Evolutionary conservation across 2,888 invertebrate species (phyloP).

Genomic region (Morinoia aosen): DNA sequence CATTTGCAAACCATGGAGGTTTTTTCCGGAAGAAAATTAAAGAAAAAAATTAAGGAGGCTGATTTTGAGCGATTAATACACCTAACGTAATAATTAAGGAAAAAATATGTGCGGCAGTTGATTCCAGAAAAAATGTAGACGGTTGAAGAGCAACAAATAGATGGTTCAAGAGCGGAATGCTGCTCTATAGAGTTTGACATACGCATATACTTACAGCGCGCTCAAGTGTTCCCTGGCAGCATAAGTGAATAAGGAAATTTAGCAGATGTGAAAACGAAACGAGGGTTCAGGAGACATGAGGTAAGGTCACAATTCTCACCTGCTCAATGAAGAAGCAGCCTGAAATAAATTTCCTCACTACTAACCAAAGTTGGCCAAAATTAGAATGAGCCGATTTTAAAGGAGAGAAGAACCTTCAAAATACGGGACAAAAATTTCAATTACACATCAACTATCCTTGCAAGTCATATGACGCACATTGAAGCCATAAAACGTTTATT

Average conservation of each 20-base stretch:
- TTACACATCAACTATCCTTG: not conserved
- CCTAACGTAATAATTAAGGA: not conserved
- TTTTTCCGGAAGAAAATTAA: not conserved
- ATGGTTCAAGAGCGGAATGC: not conserved
- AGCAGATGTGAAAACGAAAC: not conserved
- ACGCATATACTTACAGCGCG: conserved; percentile 65
- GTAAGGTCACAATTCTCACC: not conserved
- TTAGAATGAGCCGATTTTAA: not conserved
- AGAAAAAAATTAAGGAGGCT: not conserved
- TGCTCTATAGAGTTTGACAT: not conserved
- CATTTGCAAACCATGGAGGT: not conserved
- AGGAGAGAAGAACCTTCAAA: not conserved
- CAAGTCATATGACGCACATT: not conserved
- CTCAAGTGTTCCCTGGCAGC: conserved; percentile 66
- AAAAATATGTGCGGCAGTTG: not conserved
- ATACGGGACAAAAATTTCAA: not conserved
- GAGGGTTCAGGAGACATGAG: not conserved
- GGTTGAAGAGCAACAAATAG: not conserved
- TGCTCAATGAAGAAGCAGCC: not conserved
- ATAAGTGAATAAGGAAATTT: conserved; percentile 46
- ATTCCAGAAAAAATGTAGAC: not conserved
- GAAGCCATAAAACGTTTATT: not conserved
- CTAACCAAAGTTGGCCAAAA: not conserved
- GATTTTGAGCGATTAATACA: not conserved
- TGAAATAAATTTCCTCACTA: not conserved